These are phyloP conservation scores for Drosophila littoralis DNA, from an alignment of 1,140 invertebrate species.

Conservation along the genomic window DNA sequence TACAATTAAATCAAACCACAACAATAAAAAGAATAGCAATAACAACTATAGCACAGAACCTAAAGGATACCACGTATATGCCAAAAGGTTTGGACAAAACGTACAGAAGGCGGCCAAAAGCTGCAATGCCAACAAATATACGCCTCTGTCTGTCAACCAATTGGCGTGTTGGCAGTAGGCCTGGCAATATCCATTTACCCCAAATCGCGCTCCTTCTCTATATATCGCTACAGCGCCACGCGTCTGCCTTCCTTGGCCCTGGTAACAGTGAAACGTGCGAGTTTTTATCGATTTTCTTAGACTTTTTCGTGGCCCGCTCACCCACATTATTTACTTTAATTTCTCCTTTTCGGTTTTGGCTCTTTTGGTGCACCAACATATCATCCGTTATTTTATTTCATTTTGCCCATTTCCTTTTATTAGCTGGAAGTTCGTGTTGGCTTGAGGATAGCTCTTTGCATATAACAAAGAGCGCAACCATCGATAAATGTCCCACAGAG, in stretches of 20 bases:
- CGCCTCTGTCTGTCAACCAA: slow-evolving; percentile 10
- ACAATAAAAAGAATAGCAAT: neutral
- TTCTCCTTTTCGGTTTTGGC: slow-evolving; percentile 52
- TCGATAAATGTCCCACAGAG: slow-evolving; percentile 34
- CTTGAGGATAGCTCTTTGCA: slow-evolving; percentile 29
- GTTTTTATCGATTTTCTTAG: slow-evolving; percentile 69
- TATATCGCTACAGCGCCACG: neutral
- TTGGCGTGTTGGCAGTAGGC: slow-evolving; percentile 42
- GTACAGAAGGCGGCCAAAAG: slow-evolving; percentile 26
- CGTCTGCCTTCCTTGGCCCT: slow-evolving; percentile 13
- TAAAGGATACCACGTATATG: slow-evolving; percentile 12
- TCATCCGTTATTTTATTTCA: slow-evolving; percentile 46
- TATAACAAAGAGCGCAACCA: neutral
- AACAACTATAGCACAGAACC: neutral
- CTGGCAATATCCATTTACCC: slow-evolving; percentile 61
- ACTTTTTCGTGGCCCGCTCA: slow-evolving; percentile 51
- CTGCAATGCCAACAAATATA: slow-evolving; percentile 36
- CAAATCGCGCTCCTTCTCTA: slow-evolving; percentile 9
- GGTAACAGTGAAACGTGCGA: slow-evolving; percentile 58
- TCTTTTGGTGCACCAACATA: slow-evolving; percentile 26
- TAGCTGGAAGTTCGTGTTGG: slow-evolving; percentile 49
- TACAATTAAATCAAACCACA: neutral
- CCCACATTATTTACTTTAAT: slow-evolving; percentile 72
- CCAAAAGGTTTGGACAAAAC: slow-evolving; percentile 14
- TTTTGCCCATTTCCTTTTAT: slow-evolving; percentile 49